Evolutionary conservation across 2,113 vertebrate genomes (phyloP), one percentile per base, ranked within the genome.

Genomic region (Sebastes fasciatus): DNA sequence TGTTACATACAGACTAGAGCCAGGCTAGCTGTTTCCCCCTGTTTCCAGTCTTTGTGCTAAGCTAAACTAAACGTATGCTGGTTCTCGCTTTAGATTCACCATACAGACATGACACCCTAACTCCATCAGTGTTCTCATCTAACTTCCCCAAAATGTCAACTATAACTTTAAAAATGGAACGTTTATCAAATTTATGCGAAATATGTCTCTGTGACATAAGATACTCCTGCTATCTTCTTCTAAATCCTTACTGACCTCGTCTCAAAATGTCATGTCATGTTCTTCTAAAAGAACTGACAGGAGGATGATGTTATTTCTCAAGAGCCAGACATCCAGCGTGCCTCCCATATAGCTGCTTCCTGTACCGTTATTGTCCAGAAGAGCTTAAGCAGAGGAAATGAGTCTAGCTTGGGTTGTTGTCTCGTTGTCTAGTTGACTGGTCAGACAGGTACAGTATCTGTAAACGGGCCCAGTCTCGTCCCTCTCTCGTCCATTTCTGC

Each of bases 311-410:
- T 72, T 46, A 26, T 80, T 85, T 83, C 71, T 78, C 17, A 63
- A 66, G 62, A 76, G 26, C 55, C 70, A 84, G 86, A 89, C 88
- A 74, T 61, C 52, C 70, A 63, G 70, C 51, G 26, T 74, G 46
- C 68, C 58, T 86, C 85, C 75, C 69, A 40, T 86, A 52, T 86
- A 52, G 77, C 66, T 69, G 63, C 65, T 88, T 88, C 74, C 71
- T 80, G 74, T 80, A 11, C 67, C 72, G 54, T 77, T 78, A 79
- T 85, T 89, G 83, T 84, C 74, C 83, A 66, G 62, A 46, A 40
- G 69, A 80, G 91, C 90, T 93, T 85, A 89, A 9, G 62, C 54
- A 83, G 85, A 92, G 93, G 93, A 94, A 93, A 94, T 91, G 76
- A 94, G 89, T 88, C 88, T 85, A 48, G 76, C 72, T 61, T 8